Percentiles rank a stretch among this genome's conserved stretches.
Conservation (phyloP, 2,113 vertebrate genomes). For the Pavo muticus region DNA sequence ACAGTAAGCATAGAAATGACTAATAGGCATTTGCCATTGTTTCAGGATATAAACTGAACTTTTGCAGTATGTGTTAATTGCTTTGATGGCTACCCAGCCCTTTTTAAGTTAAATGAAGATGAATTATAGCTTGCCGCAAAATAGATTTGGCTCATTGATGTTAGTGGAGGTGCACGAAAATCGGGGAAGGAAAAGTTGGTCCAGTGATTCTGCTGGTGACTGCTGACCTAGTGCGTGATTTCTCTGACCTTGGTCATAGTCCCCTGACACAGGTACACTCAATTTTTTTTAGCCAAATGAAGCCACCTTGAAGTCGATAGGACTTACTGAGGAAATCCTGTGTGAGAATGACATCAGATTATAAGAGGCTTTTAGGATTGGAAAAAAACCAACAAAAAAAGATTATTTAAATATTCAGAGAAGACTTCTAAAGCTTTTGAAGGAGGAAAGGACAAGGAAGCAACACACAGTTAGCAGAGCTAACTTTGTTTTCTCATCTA, state of each 20-base stretch:
- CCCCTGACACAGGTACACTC: background rate
- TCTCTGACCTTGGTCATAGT: background rate
- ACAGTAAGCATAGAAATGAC: background rate
- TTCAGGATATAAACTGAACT: background rate
- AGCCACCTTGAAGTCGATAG: background rate
- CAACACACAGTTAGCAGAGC: background rate
- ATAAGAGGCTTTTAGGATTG: background rate
- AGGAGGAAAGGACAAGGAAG: background rate
- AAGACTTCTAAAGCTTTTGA: background rate
- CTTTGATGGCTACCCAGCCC: background rate
- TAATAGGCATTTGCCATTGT: conserved; percentile 11
- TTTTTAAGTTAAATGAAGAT: background rate
- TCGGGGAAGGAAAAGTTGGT: background rate
- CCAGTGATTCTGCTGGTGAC: background rate
- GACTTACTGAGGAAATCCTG: background rate
- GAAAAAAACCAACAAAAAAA: background rate
- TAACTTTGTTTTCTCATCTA: background rate
- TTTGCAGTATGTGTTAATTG: background rate
- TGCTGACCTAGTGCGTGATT: background rate
- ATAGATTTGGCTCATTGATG: background rate
- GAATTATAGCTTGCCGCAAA: background rate
- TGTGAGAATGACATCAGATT: background rate
- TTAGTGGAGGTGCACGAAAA: background rate
- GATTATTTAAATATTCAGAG: background rate
- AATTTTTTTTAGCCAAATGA: background rate